Evolutionary conservation across 2,113 vertebrate genomes (phyloP).

Genomic region (Pomatostomus ruficeps): DNA sequence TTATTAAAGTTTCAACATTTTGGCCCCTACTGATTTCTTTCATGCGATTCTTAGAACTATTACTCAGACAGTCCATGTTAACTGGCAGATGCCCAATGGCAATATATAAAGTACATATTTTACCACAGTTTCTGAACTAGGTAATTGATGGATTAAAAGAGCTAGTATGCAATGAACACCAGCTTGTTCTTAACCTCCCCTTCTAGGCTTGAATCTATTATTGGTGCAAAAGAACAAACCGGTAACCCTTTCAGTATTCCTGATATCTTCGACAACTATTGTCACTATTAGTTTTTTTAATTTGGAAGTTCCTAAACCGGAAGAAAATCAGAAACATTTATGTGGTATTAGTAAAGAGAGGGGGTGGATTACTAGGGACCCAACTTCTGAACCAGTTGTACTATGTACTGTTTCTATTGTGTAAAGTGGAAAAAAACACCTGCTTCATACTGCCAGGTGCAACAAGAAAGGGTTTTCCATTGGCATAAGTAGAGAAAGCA

Average conservation of each 20-base stretch:
- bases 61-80: constrained; percentile 3
- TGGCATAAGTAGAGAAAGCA: background rate
- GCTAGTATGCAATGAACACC: background rate
- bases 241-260: background rate
- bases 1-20: constrained; percentile 28
- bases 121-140: background rate
- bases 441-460: background rate
- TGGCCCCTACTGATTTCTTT: background rate
- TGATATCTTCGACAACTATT: background rate
- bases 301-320: background rate
- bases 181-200: background rate
- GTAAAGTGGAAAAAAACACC: background rate
- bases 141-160: constrained; percentile 4
- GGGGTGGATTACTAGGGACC: background rate
- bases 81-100: constrained; percentile 1
- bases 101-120: constrained; percentile 24
- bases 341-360: background rate
- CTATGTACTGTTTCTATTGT: background rate
- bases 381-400: background rate
- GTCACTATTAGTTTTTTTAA: background rate
- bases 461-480: background rate
- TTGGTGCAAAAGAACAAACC: background rate
- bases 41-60: background rate
- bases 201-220: background rate
- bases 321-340: background rate